Conservation (phyloP, 2,113 vertebrate genomes). For the Poeciliopsis turrubarensis region DNA sequence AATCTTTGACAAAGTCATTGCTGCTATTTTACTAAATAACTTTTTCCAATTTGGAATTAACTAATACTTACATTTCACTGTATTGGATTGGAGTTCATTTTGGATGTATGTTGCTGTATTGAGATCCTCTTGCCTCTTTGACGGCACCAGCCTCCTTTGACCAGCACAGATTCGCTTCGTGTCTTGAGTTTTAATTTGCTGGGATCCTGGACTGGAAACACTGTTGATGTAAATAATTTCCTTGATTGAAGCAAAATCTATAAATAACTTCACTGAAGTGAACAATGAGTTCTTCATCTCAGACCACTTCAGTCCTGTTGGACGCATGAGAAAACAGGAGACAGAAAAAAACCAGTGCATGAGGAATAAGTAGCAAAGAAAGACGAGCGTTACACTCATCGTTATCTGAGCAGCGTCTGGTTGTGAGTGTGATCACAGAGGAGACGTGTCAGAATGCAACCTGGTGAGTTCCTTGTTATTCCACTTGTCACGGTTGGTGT, state of each 20-base stretch:
- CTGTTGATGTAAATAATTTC: not conserved
- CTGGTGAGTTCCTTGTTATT: constrained; percentile 40
- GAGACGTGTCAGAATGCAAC: constrained; percentile 24
- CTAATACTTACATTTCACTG: no score
- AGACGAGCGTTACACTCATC: not conserved
- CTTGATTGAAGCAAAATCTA: not conserved
- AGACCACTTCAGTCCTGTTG: not conserved
- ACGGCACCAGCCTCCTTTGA: no score
- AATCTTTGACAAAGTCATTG: no score
- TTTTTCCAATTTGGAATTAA: no score
- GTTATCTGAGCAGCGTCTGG: constrained; percentile 16
- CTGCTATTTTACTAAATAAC: no score
- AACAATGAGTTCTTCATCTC: not conserved
- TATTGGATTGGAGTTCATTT: no score
- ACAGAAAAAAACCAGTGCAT: not conserved
- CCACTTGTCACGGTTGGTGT: constrained; percentile 10
- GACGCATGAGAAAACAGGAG: not conserved
- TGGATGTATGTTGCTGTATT: no score
- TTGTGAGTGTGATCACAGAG: constrained; percentile 38
- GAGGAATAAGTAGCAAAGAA: not conserved
- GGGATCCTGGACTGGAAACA: not conserved
- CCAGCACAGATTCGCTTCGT: no score
- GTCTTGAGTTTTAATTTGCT: no score
- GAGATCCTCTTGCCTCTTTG: no score
- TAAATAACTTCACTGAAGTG: not conserved